Evolutionary conservation across 2,888 invertebrate genomes (phyloP).

Genomic region (Plebejus anna): DNA sequence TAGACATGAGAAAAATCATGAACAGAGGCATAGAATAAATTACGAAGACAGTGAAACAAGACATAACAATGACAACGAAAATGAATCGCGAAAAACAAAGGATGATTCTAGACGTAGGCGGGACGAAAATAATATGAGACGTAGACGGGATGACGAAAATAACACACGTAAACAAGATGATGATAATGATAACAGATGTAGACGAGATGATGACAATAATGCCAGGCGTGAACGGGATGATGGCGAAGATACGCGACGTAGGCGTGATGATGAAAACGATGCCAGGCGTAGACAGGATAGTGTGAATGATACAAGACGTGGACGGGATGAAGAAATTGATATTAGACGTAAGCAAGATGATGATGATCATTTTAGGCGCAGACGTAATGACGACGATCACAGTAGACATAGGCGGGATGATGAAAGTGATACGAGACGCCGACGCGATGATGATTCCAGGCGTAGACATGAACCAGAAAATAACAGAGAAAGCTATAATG

Average conservation of each 20-base stretch:
- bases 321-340: conserved; percentile 20
- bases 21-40: conserved; percentile 20
- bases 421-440: not conserved
- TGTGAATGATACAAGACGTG: not conserved
- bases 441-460: not conserved
- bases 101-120: not conserved
- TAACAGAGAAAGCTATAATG: not conserved
- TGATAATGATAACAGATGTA: conserved; percentile 36
- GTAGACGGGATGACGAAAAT: not conserved
- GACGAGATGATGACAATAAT: conserved; percentile 32
- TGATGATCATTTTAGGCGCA: not conserved
- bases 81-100: not conserved
- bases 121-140: no score
- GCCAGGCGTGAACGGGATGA: conserved; percentile 31
- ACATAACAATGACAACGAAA: not conserved
- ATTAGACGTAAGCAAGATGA: conserved; percentile 23
- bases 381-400: not conserved
- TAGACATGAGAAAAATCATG: conserved; percentile 31
- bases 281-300: not conserved
- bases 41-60: not conserved
- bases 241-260: conserved; percentile 35
- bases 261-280: not conserved
- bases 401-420: not conserved
- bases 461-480: not conserved
- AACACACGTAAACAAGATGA: conserved; percentile 20